Conservation (phyloP, 2,888 invertebrate species). For the Baccha elongata region DNA sequence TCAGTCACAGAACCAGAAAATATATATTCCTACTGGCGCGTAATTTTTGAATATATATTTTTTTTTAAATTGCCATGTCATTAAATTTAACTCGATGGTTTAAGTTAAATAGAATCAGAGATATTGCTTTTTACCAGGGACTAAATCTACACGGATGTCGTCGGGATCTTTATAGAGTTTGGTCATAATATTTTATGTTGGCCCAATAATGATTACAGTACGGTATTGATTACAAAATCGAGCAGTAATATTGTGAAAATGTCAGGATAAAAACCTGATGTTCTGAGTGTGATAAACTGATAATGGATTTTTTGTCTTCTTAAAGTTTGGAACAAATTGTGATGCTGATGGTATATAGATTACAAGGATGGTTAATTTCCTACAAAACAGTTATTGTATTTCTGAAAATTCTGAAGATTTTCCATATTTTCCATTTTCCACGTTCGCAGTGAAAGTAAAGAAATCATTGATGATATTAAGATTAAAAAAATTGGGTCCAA, state of each 20-base stretch:
- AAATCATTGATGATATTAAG: too few species aligned
- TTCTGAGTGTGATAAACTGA: not conserved
- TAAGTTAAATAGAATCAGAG: not conserved
- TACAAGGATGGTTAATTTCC: too few species aligned
- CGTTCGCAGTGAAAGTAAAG: too few species aligned
- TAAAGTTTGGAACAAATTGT: slow-evolving; percentile 1
- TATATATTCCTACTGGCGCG: slow-evolving; percentile 34
- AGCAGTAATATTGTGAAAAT: not conserved
- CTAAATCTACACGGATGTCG: not conserved
- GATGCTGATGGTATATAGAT: too few species aligned
- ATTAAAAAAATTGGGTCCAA: too few species aligned
- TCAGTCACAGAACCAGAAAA: slow-evolving; percentile 26
- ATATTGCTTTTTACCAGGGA: not conserved
- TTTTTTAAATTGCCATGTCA: slow-evolving; percentile 16
- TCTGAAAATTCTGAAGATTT: too few species aligned
- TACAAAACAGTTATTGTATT: too few species aligned
- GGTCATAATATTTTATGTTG: slow-evolving; percentile 22
- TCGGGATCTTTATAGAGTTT: slow-evolving; percentile 25
- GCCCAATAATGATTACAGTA: slow-evolving; percentile 13
- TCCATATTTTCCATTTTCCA: too few species aligned
- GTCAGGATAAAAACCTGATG: not conserved
- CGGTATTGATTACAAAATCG: slow-evolving; percentile 12
- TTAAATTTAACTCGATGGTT: slow-evolving; percentile 24
- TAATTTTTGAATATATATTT: slow-evolving; percentile 30
- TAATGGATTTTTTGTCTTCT: not conserved